Evolutionary conservation across 2,888 invertebrate genomes (phyloP), one percentile per base, ranked within the genome.

Genomic region (Cephus sareptanus): DNA sequence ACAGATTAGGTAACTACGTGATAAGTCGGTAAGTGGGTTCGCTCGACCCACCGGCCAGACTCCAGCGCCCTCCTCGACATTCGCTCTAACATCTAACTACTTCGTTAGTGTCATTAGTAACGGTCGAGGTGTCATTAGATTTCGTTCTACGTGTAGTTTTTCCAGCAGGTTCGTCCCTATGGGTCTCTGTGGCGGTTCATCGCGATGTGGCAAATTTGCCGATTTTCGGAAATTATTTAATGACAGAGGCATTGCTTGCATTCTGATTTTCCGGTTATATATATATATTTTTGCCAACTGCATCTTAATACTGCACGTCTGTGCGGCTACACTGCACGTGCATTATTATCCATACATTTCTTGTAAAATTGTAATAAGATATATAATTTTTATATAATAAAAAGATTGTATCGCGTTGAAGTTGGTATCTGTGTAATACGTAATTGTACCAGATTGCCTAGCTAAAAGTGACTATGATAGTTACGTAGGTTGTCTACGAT

Each of bases 1-100:
- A 91, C 91, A 91, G 91, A 91, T 91, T 91, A 91, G 90, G 91
- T 91, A 91, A 91, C 91, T 91, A 91, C 91, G 91, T 91, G 91
- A 91, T 91, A 91, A 91, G 91, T 91, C 91, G 90, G 91, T 91
- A 91, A 91, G 91, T 91, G 91, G 91, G 90, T 91, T 91, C 91
- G 86, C 88, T 89, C 89, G 89, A 87, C 86, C 87, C 88, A 85
- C 84, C 85, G 87, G 87, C 88, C 84, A 83, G 82, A 81, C 75
- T 73, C 76, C 73, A 69, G 78, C 80, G 81, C 85, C 76, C 74
- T 73, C 73, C 77, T 76, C 88, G 86, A 86, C 87, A 85, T 88
- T 89, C 87, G 86, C 88, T 88, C 87, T 86, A 87, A 90, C 90
- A 89, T 91, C 90, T 90, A 91, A 90, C 91, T 91, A 91, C 88